A percentile compares a stretch with the other conserved stretches of the same genome.
Conservation (phyloP, 2,888 invertebrate species). For the Nomada lathburiana region DNA sequence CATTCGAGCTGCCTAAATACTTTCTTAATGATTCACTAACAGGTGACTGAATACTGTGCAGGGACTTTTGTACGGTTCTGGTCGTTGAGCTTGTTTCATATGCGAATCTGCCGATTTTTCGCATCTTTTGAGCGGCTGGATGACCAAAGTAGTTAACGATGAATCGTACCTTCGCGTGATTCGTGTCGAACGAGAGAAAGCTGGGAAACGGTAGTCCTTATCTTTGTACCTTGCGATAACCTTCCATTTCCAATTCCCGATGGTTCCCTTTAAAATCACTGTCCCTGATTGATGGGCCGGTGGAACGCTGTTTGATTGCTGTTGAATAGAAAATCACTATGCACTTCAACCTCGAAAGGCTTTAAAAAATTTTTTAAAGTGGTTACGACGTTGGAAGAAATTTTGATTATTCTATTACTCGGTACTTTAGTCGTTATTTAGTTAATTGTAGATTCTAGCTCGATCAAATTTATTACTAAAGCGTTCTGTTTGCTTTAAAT, state of each 20-base stretch:
- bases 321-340: constrained; percentile 24
- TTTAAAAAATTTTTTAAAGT: too few relatives aligned
- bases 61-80: constrained; percentile 12
- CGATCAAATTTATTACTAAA: too few relatives aligned
- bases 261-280: constrained; percentile 17
- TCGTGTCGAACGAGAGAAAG: constrained; percentile 51
- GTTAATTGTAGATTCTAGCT: too few relatives aligned
- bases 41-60: neutral
- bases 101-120: constrained; percentile 27
- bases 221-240: constrained; percentile 56
- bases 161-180: constrained; percentile 51
- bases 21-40: neutral
- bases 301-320: constrained; percentile 25
- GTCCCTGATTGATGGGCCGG: constrained; percentile 26
- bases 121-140: neutral
- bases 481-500: too few relatives aligned
- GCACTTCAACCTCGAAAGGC: neutral
- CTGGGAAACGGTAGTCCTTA: constrained; percentile 59
- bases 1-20: neutral
- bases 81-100: constrained; percentile 14
- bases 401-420: neutral
- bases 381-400: neutral
- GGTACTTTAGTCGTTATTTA: too few relatives aligned
- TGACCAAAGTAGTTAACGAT: constrained; percentile 2
- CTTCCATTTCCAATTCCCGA: constrained; percentile 33